A percentile compares a stretch with the other conserved stretches of the same genome.
Evolutionary conservation across 2,888 invertebrate species (phyloP).

Genomic region (Rhodophaea formosa): DNA sequence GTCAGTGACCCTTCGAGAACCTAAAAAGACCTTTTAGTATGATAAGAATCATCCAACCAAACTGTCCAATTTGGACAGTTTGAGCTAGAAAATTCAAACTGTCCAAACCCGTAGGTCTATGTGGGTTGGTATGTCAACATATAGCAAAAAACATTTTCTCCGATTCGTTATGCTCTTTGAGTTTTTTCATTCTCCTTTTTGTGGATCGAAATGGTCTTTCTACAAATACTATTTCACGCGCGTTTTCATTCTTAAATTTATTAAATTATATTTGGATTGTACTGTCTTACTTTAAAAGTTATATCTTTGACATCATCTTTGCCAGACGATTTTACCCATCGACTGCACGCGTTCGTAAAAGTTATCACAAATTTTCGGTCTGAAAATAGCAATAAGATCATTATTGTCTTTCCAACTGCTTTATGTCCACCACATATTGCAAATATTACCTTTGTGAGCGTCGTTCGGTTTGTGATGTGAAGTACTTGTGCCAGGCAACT

Average conservation of each 20-base stretch:
- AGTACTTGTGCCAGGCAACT: slow-evolving; percentile 38
- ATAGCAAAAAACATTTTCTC: no score
- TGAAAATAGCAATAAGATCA: slow-evolving; percentile 20
- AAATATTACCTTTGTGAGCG: slow-evolving; percentile 37
- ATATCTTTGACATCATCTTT: slow-evolving; percentile 71
- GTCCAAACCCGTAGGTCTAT: no score
- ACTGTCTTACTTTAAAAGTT: slow-evolving; percentile 58
- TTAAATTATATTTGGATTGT: no score
- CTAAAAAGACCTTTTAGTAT: slow-evolving; percentile 37
- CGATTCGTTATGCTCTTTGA: no score
- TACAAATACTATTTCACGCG: no score
- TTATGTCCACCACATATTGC: neutral
- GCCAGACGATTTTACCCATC: slow-evolving; percentile 69
- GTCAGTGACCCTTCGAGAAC: slow-evolving; percentile 68
- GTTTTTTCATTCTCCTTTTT: no score
- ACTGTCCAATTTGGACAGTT: no score
- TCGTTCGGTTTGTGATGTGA: slow-evolving; percentile 42
- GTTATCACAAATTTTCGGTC: slow-evolving; percentile 46
- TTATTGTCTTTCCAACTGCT: neutral
- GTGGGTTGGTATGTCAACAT: no score
- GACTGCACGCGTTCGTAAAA: slow-evolving; percentile 70
- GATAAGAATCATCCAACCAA: no score
- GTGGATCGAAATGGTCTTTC: no score
- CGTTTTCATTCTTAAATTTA: no score
- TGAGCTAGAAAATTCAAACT: no score